phyloP scores from a whole-genome alignment of 2,797 vertebrate genomes.

The Clarias laeviceps region DNA sequence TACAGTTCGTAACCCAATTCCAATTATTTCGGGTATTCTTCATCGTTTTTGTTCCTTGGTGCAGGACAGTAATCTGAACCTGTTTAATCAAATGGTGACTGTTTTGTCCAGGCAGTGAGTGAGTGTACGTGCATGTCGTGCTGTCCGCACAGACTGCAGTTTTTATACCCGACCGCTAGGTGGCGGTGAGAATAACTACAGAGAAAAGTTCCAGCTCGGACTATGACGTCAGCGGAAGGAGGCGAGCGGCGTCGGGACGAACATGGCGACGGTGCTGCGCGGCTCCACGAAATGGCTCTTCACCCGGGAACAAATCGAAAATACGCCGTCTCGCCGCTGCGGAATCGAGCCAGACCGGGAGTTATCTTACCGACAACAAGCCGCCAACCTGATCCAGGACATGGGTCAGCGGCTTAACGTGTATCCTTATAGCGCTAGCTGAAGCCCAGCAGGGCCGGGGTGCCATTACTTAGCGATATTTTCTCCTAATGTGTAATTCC shows the following conservation, averaged over 20 bases:
- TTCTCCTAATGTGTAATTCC: neutral
- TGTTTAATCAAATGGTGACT: neutral
- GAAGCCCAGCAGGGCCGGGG: slow-evolving; percentile 2
- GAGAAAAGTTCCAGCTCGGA: slow-evolving; percentile 50
- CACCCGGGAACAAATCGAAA: slow-evolving; percentile 93
- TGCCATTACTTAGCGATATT: slow-evolving; percentile 15
- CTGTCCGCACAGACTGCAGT: neutral
- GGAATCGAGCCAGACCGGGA: slow-evolving; percentile 93
- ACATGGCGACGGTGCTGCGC: slow-evolving; percentile 76
- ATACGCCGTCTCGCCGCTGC: slow-evolving; percentile 89
- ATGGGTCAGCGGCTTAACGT: slow-evolving; percentile 98
- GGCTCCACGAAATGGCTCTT: slow-evolving; percentile 94
- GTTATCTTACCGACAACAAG: slow-evolving; percentile 94
- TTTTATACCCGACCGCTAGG: slow-evolving; percentile 14
- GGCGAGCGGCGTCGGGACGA: slow-evolving; percentile 79
- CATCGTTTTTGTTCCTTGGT: too few relatives aligned
- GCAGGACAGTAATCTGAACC: too few relatives aligned
- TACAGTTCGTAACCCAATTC: too few relatives aligned
- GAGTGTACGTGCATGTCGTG: neutral
- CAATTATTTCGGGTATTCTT: too few relatives aligned
- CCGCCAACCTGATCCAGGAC: slow-evolving; percentile 95
- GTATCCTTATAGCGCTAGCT: slow-evolving; percentile 82
- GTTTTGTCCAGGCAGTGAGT: too few relatives aligned
- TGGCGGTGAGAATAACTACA: slow-evolving; percentile 35
- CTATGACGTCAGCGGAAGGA: slow-evolving; percentile 77